Percentiles rank a stretch among this genome's conserved stretches.
Conservation (phyloP, 2,113 vertebrate species). For the Hippoglossus stenolepis region DNA sequence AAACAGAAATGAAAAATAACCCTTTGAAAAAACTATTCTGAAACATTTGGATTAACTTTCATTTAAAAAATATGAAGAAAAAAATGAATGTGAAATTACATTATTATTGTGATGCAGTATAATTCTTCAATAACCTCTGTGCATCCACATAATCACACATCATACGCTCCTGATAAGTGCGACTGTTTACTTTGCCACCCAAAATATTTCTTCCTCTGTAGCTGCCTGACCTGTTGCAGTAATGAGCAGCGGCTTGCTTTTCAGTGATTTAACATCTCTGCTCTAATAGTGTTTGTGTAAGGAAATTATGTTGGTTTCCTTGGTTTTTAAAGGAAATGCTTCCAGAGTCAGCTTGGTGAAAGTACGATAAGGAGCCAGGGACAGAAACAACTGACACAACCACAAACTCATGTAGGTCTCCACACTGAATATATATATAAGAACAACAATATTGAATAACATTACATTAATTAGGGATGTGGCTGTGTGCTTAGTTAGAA, state of each 20-base stretch:
- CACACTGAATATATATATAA: not conserved
- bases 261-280: not conserved
- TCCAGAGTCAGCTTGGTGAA: not conserved
- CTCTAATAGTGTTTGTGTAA: not conserved
- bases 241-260: not conserved
- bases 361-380: not conserved
- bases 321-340: not conserved
- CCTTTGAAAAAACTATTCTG: not conserved
- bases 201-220: not conserved
- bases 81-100: too few species aligned
- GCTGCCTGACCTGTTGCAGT: not conserved
- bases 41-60: not conserved
- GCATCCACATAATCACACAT: not conserved
- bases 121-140: too few species aligned
- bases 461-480: too few species aligned
- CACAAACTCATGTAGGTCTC: not conserved
- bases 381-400: not conserved
- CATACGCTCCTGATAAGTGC: not conserved
- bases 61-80: too few species aligned
- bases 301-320: not conserved
- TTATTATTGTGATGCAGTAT: too few species aligned
- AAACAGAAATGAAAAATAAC: too few species aligned
- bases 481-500: too few species aligned
- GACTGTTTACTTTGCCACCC: not conserved
- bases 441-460: too few species aligned